Evolutionary conservation across 2,113 vertebrate genomes (phyloP), one percentile per base, ranked within the genome.

Genomic region (Chamaetylas fuelleborni): DNA sequence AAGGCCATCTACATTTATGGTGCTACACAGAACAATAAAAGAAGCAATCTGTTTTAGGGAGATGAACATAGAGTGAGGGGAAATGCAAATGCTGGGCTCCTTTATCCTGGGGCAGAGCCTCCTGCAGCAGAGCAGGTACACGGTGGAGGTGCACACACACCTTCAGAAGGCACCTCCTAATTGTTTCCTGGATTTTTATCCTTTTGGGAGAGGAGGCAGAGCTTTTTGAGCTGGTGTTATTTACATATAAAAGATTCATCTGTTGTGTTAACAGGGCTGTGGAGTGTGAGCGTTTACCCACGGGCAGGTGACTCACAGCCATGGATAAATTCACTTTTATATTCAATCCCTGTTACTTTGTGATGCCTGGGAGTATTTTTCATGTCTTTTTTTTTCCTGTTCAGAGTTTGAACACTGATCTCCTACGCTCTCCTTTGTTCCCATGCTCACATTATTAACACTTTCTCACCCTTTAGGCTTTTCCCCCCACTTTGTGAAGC

Each of bases 171-270:
- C 40, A 36, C 31, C 73, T 94, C 79, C 60, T 85, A 2, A 60
- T 91, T 47, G 62, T 77, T 90, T 70, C 66, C 71, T 77, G 36
- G 43, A 17, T 18, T 79, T 48, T 43, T 73, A 86, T 96, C 83
- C 88, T 86, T 47, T 67, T 26, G 79, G 91, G 89, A 40, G 56
- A 65, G 36, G 81, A 92, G 82, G 70, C 5, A 57, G 69, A 74
- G 74, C 38, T 88, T 90, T 83, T 64, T 11, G 73, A n/a, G 19
- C 18, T 38, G 42, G 26, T 47, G 81, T 86, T 95, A 93, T 96
- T 94, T 97, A 33, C 81, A 61, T 88, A 71, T 72, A 88, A 92
- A 94, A 95, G 81, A 78, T 81, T 81, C 26, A 40, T 85, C 86
- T 67, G 81, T 91, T 91, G 14, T 81, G 90, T 54, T 73, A 45